Conservation (phyloP, 1,140 invertebrate species). For the Laupala kohalensis region DNA sequence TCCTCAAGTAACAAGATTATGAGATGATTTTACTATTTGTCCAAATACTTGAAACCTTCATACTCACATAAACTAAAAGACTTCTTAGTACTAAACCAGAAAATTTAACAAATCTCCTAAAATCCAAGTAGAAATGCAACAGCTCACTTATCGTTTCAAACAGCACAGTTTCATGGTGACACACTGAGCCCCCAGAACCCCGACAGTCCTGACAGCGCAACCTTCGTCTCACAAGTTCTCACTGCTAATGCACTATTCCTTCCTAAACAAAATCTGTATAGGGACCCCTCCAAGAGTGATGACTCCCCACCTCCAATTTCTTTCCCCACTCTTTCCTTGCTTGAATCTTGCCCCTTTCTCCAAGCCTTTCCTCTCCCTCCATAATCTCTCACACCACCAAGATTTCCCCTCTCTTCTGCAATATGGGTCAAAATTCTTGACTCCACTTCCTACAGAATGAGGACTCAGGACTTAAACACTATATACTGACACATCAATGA, state of each 20-base stretch:
- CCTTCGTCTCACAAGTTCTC: not conserved
- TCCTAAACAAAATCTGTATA: not conserved
- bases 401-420: not conserved
- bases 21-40: too few relatives aligned
- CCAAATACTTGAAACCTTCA: too few relatives aligned
- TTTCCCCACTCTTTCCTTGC: not conserved
- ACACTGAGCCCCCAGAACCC: not conserved
- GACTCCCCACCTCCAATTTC: not conserved
- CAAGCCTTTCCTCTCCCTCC: not conserved
- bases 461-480: not conserved
- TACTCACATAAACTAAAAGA: not conserved
- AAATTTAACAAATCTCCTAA: not conserved
- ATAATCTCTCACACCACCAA: not conserved
- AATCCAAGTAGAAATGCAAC: not conserved
- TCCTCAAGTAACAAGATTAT: too few relatives aligned
- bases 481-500: not conserved
- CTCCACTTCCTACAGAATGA: not conserved
- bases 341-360: conserved; percentile 3
- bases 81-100: not conserved
- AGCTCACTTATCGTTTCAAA: not conserved
- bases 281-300: not conserved
- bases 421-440: not conserved
- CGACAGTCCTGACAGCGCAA: not conserved
- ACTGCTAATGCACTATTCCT: not conserved
- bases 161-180: not conserved